Conservation (phyloP, 2,113 vertebrate genomes). For the Laticauda laticaudata region DNA sequence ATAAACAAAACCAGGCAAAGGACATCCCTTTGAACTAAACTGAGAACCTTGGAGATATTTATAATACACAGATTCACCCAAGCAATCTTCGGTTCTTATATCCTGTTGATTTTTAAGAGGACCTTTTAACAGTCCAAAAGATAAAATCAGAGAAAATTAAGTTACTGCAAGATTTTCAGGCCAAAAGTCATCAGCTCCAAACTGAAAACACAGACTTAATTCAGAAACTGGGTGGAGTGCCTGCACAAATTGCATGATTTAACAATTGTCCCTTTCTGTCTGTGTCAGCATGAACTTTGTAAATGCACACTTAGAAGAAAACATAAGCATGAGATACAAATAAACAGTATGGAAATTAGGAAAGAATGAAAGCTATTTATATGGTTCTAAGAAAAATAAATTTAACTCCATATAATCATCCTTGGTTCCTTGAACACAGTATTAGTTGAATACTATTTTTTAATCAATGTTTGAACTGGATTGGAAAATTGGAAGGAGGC, state of each 20-base stretch:
- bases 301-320: background rate
- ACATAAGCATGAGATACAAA: background rate
- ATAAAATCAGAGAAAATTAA: constrained; percentile 17
- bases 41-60: constrained; percentile 16
- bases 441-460: background rate
- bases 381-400: background rate
- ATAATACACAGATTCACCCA: background rate
- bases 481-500: background rate
- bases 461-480: background rate
- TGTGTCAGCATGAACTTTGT: background rate
- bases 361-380: background rate
- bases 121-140: background rate
- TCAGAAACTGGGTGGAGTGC: background rate
- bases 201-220: background rate
- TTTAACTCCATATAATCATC: background rate
- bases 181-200: background rate
- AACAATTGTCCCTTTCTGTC: background rate
- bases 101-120: background rate
- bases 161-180: background rate
- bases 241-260: background rate
- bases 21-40: constrained; percentile 40
- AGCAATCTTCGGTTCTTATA: constrained; percentile 1
- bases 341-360: background rate
- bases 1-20: constrained; percentile 31
- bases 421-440: background rate